Evolutionary conservation across 2,113 vertebrate species (phyloP), one percentile per base, ranked within the genome.

Genomic region (Burhinus bistriatus): DNA sequence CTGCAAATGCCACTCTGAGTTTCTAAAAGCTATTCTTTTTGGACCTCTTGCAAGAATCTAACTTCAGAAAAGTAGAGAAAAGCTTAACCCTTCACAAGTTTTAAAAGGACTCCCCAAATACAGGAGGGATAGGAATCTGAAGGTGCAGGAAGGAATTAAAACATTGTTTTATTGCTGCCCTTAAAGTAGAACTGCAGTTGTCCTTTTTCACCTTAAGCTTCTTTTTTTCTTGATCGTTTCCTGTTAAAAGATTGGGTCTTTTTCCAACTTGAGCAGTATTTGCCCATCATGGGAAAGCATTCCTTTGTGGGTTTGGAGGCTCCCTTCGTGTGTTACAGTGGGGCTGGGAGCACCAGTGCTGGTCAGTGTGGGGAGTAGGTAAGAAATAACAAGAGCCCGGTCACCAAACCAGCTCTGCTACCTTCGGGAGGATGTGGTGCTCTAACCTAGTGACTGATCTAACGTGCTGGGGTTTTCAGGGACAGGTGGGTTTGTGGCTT

Each of bases 341-440:
- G 12, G 23, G 2, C 61, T 70, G 55, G 32, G 21, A 81, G 5
- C 19, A 20, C 20, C 36, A 59, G 9, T 40, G 27, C 32, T 45
- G 23, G 25, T 58, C 23, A 19, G 19, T 2, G 0, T 1, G 15
- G 20, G 30, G 4, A 1, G 1, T 9, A 10, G 4, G 5, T 34
- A 44, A 26, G 27, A 62, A 15, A 38, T 5, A 44, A 27, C 9
- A 61, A n/a, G 19, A 65, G n/a, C 30, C 26, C 0, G 1, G 17
- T 19, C 23, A 19, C 12, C 8, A 36, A 52, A 66, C 15, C 7
- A n/a, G 15, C 25, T 54, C 20, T 42, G 17, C 34, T 52, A 61
- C n/a, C 20, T 64, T 51, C 4, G 20, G 12, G n/a, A 75, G 36
- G 23, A n/a, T 23, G 34, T n/a, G 61, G 5, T 64, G 61, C 21